Percentiles rank a stretch among this genome's conserved stretches.
Conservation (phyloP, 2,888 invertebrate species). For the Noctua pronuba region DNA sequence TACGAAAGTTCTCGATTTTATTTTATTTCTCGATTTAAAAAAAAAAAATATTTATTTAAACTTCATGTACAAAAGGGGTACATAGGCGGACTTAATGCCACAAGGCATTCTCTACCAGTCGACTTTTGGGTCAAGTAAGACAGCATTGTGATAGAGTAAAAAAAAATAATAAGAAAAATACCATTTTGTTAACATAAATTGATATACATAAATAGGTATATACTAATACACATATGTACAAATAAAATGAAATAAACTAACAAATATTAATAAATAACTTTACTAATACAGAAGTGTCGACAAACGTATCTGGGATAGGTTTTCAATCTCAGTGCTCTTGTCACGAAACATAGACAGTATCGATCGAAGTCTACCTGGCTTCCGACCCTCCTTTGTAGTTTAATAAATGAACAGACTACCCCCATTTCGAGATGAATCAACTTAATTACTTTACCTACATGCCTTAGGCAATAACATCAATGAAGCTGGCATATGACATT, state of each 20-base stretch:
- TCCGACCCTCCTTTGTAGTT: not conserved
- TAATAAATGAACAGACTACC: conserved; percentile 3
- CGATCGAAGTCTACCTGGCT: conserved; percentile 6
- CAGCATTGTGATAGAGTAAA: too few relatives aligned
- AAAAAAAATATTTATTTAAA: too few relatives aligned
- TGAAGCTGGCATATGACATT: not conserved
- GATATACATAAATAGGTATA: too few relatives aligned
- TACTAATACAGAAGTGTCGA: not conserved
- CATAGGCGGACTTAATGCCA: too few relatives aligned
- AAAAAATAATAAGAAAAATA: too few relatives aligned
- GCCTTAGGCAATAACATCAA: not conserved
- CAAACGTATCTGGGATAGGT: not conserved
- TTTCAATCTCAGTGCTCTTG: not conserved
- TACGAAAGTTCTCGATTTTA: not conserved
- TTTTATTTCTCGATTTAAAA: not conserved
- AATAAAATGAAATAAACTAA: too few relatives aligned
- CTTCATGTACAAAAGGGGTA: too few relatives aligned
- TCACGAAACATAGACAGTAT: conserved; percentile 27
- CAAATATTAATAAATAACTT: too few relatives aligned
- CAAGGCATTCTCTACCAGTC: too few relatives aligned
- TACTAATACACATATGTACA: too few relatives aligned
- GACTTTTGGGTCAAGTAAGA: too few relatives aligned
- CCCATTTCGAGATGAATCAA: conserved; percentile 13
- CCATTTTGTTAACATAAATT: too few relatives aligned
- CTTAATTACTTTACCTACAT: not conserved